These are phyloP conservation scores for Fistularia commersonii DNA, from an alignment of 2,797 vertebrate genomes.

Conservation along the genomic window DNA sequence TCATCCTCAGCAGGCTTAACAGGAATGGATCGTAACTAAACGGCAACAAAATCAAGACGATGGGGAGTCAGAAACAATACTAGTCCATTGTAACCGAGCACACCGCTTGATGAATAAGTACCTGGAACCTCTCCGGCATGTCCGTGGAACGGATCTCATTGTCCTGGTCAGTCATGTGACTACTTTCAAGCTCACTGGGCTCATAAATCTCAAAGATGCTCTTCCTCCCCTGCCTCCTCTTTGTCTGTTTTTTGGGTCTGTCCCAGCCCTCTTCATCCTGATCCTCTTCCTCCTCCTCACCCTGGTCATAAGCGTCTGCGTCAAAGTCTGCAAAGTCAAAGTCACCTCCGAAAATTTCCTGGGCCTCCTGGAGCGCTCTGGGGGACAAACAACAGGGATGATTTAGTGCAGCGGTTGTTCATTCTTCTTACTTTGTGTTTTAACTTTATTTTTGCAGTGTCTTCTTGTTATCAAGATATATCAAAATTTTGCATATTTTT, in stretches of 20 bases:
- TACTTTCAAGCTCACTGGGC: constrained; percentile 97
- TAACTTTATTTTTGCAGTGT: no score
- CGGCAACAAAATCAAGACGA: constrained; percentile 5
- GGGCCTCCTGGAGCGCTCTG: constrained; percentile 96
- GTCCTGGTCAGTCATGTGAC: constrained; percentile 98
- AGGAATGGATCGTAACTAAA: constrained; percentile 87
- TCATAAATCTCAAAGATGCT: constrained; percentile 99
- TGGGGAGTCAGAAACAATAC: neutral
- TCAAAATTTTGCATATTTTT: no score
- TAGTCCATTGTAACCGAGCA: neutral
- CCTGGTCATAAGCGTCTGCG: constrained; percentile 87
- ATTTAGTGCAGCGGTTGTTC: no score
- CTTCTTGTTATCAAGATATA: no score
- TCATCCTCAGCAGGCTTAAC: constrained; percentile 95
- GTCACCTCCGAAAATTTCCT: constrained; percentile 97
- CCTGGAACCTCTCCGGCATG: constrained; percentile 98
- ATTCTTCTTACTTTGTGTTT: no score
- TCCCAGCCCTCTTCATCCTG: constrained; percentile 90
- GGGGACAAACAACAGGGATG: neutral
- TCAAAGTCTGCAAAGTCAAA: constrained; percentile 98
- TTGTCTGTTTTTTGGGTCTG: constrained; percentile 92
- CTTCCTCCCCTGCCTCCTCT: constrained; percentile 90
- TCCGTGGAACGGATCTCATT: constrained; percentile 97
- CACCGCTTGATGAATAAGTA: constrained; percentile 35
- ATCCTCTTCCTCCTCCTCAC: constrained; percentile 95